Conservation (phyloP, 2,797 vertebrate genomes). For the Pyrocephalus nanus region DNA sequence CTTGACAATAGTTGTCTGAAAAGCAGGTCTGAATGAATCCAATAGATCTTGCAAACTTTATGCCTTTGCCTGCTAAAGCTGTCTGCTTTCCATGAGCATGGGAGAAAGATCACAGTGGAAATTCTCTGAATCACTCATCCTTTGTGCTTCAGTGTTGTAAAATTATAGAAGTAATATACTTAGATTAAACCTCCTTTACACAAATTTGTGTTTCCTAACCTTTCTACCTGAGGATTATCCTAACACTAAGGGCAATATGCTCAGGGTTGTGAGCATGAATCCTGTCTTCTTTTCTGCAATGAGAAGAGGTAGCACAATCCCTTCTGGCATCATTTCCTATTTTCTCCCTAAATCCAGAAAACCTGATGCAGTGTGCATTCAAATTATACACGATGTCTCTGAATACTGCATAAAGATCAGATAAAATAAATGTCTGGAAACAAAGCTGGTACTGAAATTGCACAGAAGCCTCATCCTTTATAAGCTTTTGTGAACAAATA, state of each 20-base stretch:
- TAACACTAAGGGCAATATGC: accelerated
- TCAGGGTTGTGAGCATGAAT: background rate
- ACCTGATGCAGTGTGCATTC: background rate
- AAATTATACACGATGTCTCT: background rate
- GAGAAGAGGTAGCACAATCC: background rate
- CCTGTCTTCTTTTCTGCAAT: background rate
- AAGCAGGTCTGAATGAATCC: background rate
- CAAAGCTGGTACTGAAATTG: background rate
- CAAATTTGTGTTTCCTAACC: background rate
- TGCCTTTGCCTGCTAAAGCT: background rate
- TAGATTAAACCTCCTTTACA: background rate
- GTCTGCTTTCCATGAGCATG: background rate
- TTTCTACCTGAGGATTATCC: background rate
- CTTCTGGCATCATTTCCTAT: background rate
- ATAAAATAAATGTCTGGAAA: background rate
- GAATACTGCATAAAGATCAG: background rate
- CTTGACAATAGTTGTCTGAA: background rate
- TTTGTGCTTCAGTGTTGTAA: background rate
- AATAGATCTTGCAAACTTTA: background rate
- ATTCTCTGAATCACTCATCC: background rate
- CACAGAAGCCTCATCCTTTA: background rate
- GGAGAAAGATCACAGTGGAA: background rate
- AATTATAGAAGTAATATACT: background rate
- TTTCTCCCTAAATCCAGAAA: background rate
- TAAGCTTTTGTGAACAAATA: background rate